A percentile compares a stretch with the other conserved stretches of the same genome.
phyloP scores from a whole-genome alignment of 2,797 vertebrate genomes.

The Rousettus madagascariensis region DNA sequence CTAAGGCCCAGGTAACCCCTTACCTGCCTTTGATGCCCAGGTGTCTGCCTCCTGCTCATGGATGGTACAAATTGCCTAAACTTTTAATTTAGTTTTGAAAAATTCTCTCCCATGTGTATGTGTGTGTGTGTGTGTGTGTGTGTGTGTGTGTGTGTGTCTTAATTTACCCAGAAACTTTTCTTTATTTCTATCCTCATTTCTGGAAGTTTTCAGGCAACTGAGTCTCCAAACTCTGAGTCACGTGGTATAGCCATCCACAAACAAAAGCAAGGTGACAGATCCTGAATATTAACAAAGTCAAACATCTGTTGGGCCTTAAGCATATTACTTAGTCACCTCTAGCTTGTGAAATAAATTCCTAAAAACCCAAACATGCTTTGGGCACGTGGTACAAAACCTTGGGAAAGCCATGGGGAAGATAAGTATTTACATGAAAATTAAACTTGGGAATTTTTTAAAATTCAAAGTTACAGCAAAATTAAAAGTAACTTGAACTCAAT shows the following conservation, averaged over 20 bases:
- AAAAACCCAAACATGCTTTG: not conserved
- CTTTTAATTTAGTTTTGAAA: not conserved
- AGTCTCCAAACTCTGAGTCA: conserved; percentile 46
- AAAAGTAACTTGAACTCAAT: not conserved
- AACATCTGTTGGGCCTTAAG: not conserved
- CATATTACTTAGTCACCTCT: not conserved
- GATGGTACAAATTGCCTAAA: not conserved
- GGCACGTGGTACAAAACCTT: not conserved
- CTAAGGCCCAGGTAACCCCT: not conserved
- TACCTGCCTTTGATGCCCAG: not conserved
- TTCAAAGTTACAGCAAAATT: not conserved
- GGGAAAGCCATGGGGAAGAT: not conserved
- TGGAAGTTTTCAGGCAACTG: not conserved
- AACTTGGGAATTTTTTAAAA: not conserved
- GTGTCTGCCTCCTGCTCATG: not conserved
- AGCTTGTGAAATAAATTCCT: conserved; percentile 12
- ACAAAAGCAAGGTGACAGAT: not conserved
- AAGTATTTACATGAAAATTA: not conserved
- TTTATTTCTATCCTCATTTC: not conserved
- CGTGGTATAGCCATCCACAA: not conserved
- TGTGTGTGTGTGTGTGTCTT: not conserved
- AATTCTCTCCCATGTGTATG: not conserved
- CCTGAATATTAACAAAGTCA: not conserved
- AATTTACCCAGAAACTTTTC: not conserved
- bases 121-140: too few species aligned